A percentile compares a stretch with the other conserved stretches of the same genome.
Conservation (phyloP, 2,113 vertebrate genomes). For the Glaucomys volans region DNA sequence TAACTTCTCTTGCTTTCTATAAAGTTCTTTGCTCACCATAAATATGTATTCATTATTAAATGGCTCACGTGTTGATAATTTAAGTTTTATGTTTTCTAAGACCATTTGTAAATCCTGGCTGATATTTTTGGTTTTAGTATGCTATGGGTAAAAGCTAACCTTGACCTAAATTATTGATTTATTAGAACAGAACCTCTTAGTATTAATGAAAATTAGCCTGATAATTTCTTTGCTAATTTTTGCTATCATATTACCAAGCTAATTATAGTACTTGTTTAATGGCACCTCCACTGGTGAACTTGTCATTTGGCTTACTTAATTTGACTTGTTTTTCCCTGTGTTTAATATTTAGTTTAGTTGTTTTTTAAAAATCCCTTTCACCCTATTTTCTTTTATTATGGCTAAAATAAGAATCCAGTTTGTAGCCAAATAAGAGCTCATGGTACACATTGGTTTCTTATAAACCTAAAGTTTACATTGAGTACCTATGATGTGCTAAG, state of each 20-base stretch:
- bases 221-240: conserved; percentile 18
- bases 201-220: neutral
- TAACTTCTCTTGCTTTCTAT: neutral
- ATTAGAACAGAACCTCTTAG: neutral
- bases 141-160: neutral
- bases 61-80: neutral
- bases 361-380: neutral
- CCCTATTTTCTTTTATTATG: neutral
- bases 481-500: neutral
- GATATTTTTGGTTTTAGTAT: conserved; percentile 31
- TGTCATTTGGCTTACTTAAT: neutral
- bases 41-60: neutral
- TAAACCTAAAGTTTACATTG: neutral
- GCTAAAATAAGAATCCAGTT: neutral
- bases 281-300: neutral
- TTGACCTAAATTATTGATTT: conserved; percentile 28
- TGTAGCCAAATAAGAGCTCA: neutral
- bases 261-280: conserved; percentile 16
- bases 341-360: conserved; percentile 16
- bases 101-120: neutral
- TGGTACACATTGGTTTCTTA: neutral
- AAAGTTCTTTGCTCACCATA: neutral
- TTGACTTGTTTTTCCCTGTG: neutral
- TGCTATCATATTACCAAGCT: neutral
- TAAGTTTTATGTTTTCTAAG: neutral